Evolutionary conservation across 2,797 vertebrate species (phyloP).

Genomic region (Myripristis jacobus): DNA sequence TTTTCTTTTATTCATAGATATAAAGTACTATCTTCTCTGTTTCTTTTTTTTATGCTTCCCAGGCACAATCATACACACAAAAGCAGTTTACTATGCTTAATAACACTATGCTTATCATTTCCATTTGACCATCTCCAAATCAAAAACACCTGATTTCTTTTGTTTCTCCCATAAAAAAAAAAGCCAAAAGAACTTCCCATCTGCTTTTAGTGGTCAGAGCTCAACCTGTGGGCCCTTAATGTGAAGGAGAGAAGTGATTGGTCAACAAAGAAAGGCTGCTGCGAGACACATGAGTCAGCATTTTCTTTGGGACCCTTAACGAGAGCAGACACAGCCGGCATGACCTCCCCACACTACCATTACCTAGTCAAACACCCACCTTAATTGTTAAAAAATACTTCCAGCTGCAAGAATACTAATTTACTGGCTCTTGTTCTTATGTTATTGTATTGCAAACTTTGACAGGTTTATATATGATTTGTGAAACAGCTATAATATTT

Average conservation of each 20-base stretch:
- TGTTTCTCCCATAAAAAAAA: slow-evolving; percentile 23
- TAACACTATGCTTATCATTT: too few relatives aligned
- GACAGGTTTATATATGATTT: slow-evolving; percentile 6
- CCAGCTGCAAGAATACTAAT: slow-evolving; percentile 58
- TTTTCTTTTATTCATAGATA: slow-evolving; percentile 63
- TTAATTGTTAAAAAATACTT: slow-evolving; percentile 70
- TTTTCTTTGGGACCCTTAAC: slow-evolving; percentile 69
- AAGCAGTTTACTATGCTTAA: slow-evolving; percentile 18
- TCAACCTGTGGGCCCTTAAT: slow-evolving; percentile 40
- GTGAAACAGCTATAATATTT: slow-evolving; percentile 27
- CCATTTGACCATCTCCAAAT: neutral
- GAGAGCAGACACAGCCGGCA: slow-evolving; percentile 63
- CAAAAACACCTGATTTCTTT: slow-evolving; percentile 21
- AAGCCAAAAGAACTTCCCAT: slow-evolving; percentile 16
- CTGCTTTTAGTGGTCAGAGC: slow-evolving; percentile 29
- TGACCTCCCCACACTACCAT: slow-evolving; percentile 68
- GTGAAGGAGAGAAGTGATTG: slow-evolving; percentile 38
- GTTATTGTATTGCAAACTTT: slow-evolving; percentile 33
- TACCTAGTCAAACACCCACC: slow-evolving; percentile 69
- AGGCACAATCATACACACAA: slow-evolving; percentile 44
- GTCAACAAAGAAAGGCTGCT: slow-evolving; percentile 37
- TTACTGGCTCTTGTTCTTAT: slow-evolving; percentile 34
- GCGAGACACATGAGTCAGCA: slow-evolving; percentile 68
- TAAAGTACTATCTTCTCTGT: slow-evolving; percentile 59
- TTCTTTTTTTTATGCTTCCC: slow-evolving; percentile 18